These are phyloP conservation scores for Spodoptera litura DNA, from an alignment of 1,140 invertebrate genomes.

Conservation along the genomic window DNA sequence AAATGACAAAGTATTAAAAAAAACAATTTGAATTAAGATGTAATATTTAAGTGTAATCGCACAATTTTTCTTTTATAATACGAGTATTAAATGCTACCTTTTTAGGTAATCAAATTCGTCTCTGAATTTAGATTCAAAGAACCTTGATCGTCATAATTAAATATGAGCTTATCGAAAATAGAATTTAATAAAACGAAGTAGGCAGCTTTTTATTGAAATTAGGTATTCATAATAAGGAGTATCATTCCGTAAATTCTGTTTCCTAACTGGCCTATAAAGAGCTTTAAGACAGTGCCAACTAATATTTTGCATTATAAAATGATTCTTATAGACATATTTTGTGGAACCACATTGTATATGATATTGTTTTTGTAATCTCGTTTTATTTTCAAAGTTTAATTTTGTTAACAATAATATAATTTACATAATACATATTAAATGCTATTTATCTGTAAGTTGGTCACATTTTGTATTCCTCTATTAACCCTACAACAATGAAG, in stretches of 20 bases:
- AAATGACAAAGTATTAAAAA: too few species aligned
- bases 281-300: constrained; percentile 15
- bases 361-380: not conserved
- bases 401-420: not conserved
- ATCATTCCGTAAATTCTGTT: not conserved
- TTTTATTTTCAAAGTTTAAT: constrained; percentile 17
- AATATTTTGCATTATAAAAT: not conserved
- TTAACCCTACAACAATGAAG: not conserved
- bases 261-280: not conserved
- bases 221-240: not conserved
- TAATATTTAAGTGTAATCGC: too few species aligned
- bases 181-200: too few species aligned
- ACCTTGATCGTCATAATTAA: too few species aligned
- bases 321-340: not conserved
- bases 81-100: too few species aligned
- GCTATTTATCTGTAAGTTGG: not conserved
- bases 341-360: not conserved
- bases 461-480: not conserved
- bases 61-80: too few species aligned
- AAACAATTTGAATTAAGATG: too few species aligned
- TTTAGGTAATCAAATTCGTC: too few species aligned
- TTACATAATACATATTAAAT: not conserved
- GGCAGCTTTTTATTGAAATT: not conserved
- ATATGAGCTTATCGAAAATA: too few species aligned
- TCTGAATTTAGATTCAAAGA: too few species aligned